Conservation (phyloP, 2,113 vertebrate genomes). For the Actinemys pallida region DNA sequence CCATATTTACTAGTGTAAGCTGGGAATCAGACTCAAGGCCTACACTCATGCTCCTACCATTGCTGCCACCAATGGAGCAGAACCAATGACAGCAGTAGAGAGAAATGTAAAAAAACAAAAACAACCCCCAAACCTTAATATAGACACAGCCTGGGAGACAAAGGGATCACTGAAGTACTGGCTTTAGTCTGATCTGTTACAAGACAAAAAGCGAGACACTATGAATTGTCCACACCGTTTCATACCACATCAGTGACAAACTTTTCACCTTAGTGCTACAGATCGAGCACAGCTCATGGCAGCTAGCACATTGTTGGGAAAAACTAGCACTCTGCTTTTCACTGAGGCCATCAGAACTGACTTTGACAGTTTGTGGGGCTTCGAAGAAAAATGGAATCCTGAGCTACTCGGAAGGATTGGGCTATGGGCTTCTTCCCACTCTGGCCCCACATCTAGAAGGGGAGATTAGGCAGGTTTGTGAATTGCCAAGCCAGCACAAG, state of each 20-base stretch:
- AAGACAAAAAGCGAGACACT: neutral
- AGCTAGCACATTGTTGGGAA: conserved; percentile 26
- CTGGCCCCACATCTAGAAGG: neutral
- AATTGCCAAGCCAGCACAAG: neutral
- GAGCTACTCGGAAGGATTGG: neutral
- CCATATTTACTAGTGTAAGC: neutral
- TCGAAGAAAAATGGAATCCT: rapidly evolving
- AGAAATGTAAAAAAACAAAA: neutral
- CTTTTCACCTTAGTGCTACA: conserved; percentile 12
- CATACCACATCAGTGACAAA: neutral
- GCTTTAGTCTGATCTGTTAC: neutral
- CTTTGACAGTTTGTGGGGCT: neutral
- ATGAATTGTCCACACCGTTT: neutral
- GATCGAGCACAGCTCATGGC: conserved; percentile 34
- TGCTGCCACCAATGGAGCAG: neutral
- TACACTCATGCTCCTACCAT: rapidly evolving
- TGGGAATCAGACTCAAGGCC: neutral
- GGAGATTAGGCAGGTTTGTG: neutral
- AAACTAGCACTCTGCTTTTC: conserved; percentile 31
- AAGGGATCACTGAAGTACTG: neutral
- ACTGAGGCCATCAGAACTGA: conserved; percentile 32
- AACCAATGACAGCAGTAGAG: neutral
- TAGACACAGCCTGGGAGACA: neutral
- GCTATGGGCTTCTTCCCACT: conserved; percentile 14
- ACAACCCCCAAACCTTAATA: neutral